Conservation (phyloP, 2,888 invertebrate species). For the Fabriciana adippe region DNA sequence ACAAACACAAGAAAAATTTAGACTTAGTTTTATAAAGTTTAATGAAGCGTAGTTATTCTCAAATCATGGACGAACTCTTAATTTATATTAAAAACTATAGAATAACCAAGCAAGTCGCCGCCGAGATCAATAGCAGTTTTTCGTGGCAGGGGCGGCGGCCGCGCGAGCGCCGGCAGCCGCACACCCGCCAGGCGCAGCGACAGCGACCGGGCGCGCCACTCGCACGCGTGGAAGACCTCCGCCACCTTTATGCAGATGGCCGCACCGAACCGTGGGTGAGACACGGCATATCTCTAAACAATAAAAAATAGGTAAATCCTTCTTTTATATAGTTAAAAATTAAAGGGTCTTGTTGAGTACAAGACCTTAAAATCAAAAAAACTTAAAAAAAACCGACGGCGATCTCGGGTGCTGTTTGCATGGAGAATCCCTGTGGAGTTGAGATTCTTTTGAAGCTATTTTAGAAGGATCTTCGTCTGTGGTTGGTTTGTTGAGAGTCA, state of each 20-base stretch:
- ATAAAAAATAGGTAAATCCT: neutral
- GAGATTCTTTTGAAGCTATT: no score
- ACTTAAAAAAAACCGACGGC: no score
- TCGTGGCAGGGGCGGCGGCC: slow-evolving; percentile 46
- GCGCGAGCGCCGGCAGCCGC: slow-evolving; percentile 16
- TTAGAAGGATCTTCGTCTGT: no score
- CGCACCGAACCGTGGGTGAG: slow-evolving; percentile 48
- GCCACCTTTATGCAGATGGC: slow-evolving; percentile 47
- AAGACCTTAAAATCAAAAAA: neutral
- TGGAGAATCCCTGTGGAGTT: no score
- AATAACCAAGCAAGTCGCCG: slow-evolving; percentile 51
- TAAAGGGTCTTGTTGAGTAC: neutral
- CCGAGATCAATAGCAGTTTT: slow-evolving; percentile 47
- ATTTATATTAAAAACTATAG: neutral
- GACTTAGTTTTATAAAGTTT: no score
- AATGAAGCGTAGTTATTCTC: neutral
- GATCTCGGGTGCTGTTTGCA: no score
- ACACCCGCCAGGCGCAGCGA: slow-evolving; percentile 44
- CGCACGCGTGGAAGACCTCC: slow-evolving; percentile 43
- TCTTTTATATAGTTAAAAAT: neutral
- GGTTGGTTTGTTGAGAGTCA: no score
- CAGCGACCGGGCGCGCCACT: slow-evolving; percentile 50
- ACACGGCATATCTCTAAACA: slow-evolving; percentile 47
- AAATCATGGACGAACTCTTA: neutral
- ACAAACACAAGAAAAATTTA: neutral